Evolutionary conservation across 2,888 invertebrate genomes (phyloP), one percentile per base, ranked within the genome.

Genomic region (Epinotia ramella): DNA sequence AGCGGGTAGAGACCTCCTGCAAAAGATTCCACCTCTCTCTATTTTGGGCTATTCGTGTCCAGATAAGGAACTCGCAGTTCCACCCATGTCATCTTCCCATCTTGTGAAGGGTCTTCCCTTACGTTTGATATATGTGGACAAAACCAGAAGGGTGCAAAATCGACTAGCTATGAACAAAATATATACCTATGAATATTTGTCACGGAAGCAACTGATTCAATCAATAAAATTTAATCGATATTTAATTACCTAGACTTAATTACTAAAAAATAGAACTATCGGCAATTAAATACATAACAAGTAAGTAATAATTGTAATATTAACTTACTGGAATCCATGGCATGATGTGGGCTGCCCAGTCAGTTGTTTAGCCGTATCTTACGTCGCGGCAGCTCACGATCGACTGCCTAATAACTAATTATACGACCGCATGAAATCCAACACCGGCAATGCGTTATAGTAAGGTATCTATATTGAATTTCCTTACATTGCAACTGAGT

Each of bases 251-350:
- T 9, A 20, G 16, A 7, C 40, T 24, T 28, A n/a, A 46, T 44
- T 6, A 20, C 20, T 2, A 18, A 13, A 13, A 44, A 20, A 64
- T 46, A 49, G 6, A 49, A 20, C 11, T 57, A 57, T 20, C 28
- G n/a, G 12, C 13, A 57, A 40, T 67, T 16, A 40, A 40, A 68
- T 12, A 4, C 7, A n/a, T 16, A 68, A n/a, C 20, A 24, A 20
- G 44, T 44, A 20, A 9, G 40, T 24, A 2, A 0, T 67, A 57
- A 68, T 56, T 57, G 20, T 12, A 40, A 20, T 28, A 40, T n/a
- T 9, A 28, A 73, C 73, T 73, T 56, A 73, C 73, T 68, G 4
- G 73, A 18, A n/a, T 73, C 73, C 68, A 73, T 73, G 13, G 62
- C 13, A 16, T 56, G 62, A 69, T 63, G 68, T 73, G 46, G 44